phyloP scores from a whole-genome alignment of 2,797 vertebrate species.

The Hippopotamyrus pictus region DNA sequence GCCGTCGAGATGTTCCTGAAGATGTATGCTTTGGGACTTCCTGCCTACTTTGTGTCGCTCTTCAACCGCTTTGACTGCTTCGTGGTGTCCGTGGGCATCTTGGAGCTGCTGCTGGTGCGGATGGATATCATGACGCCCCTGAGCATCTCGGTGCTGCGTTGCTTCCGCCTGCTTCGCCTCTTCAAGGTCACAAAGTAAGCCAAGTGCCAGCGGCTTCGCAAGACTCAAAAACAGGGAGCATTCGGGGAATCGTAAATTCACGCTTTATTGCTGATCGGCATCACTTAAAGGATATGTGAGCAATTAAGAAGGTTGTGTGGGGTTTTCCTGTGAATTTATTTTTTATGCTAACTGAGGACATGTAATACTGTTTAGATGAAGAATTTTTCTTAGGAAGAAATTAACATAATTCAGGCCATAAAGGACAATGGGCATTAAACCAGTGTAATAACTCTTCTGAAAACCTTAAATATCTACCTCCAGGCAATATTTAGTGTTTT shows the following conservation, averaged over 20 bases:
- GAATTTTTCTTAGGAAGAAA: not conserved
- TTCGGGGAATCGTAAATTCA: not conserved
- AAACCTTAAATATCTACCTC: not conserved
- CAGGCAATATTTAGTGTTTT: not conserved
- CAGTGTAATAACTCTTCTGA: not conserved
- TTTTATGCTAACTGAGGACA: not conserved
- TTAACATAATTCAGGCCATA: not conserved
- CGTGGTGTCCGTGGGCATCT: slow-evolving; percentile 80
- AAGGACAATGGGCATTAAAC: not conserved
- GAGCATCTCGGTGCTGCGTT: slow-evolving; percentile 92
- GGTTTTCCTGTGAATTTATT: not conserved
- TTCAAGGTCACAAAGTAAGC: slow-evolving; percentile 92
- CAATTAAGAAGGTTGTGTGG: not conserved
- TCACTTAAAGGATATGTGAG: not conserved
- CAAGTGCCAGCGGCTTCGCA: not conserved
- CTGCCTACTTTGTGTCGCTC: slow-evolving; percentile 88
- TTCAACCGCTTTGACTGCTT: slow-evolving; percentile 99
- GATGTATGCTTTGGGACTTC: slow-evolving; percentile 87
- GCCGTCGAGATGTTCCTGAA: slow-evolving; percentile 89
- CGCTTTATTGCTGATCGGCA: not conserved
- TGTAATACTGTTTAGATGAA: not conserved
- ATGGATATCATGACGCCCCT: slow-evolving; percentile 72
- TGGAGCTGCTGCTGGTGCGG: slow-evolving; percentile 82
- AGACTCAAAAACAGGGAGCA: not conserved
- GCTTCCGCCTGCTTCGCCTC: slow-evolving; percentile 85